Conservation (phyloP, 1,140 invertebrate genomes). For the Drosophila serrata region DNA sequence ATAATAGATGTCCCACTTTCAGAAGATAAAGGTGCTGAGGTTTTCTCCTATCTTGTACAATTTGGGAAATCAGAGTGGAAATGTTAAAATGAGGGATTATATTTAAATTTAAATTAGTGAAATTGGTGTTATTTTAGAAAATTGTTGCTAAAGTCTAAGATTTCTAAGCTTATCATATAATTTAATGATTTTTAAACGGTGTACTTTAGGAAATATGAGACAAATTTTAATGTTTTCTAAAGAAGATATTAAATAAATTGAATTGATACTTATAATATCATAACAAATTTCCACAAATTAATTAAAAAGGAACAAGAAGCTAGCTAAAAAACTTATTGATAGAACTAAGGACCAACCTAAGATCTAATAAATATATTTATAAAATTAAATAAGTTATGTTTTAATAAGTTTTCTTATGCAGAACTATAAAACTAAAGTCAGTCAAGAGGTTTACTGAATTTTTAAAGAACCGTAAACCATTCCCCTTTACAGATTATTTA, state of each 20-base stretch:
- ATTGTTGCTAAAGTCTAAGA: neutral
- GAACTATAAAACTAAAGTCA: too few species aligned
- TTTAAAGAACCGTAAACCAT: too few species aligned
- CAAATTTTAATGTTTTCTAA: neutral
- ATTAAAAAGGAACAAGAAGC: too few species aligned
- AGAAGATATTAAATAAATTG: neutral
- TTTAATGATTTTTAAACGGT: neutral
- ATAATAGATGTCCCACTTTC: slow-evolving; percentile 41
- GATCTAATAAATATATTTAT: neutral
- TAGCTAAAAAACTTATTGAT: neutral
- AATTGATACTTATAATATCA: neutral
- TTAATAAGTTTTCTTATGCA: neutral
- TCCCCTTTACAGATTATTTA: neutral
- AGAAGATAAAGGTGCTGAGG: slow-evolving; percentile 32
- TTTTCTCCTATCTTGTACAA: neutral
- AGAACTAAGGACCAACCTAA: neutral
- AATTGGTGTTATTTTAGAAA: too few species aligned
- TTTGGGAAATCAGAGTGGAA: neutral
- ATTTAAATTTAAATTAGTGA: neutral
- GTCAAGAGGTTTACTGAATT: too few species aligned
- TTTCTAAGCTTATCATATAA: neutral
- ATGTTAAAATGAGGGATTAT: neutral
- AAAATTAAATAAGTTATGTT: neutral
- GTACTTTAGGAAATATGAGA: neutral
- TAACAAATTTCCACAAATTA: neutral